A percentile compares a stretch with the other conserved stretches of the same genome.
These are phyloP conservation scores for Aplysia californica DNA, from an alignment of 1,140 invertebrate species.

Conservation along the genomic window DNA sequence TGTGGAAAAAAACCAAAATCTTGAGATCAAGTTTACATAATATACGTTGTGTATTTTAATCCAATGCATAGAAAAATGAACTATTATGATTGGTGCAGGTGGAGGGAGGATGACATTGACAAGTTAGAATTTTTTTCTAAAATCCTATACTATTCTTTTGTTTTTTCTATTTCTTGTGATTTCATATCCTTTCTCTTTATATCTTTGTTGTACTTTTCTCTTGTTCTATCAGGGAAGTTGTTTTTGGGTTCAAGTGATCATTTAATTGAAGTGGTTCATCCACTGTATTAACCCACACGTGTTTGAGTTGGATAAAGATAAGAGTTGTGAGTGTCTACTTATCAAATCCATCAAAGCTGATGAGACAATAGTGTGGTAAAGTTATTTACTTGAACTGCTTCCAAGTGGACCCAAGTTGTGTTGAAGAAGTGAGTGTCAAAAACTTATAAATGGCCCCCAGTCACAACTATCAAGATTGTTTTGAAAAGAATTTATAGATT, in stretches of 20 bases:
- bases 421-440: no score
- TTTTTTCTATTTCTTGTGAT: neutral
- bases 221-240: neutral
- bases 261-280: neutral
- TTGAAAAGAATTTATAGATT: no score
- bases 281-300: neutral
- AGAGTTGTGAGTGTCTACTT: neutral
- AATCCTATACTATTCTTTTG: neutral
- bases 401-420: no score
- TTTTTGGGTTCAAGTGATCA: neutral
- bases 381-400: no score
- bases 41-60: neutral
- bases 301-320: neutral
- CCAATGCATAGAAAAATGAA: neutral
- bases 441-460: no score
- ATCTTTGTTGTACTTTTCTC: no score
- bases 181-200: neutral
- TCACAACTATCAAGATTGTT: no score
- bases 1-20: neutral
- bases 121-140: neutral
- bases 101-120: neutral
- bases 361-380: no score
- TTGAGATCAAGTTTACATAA: neutral
- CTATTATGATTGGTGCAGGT: neutral
- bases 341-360: neutral